These are phyloP conservation scores for Drosophila hamatofila DNA, from an alignment of 2,888 invertebrate species.

Conservation along the genomic window DNA sequence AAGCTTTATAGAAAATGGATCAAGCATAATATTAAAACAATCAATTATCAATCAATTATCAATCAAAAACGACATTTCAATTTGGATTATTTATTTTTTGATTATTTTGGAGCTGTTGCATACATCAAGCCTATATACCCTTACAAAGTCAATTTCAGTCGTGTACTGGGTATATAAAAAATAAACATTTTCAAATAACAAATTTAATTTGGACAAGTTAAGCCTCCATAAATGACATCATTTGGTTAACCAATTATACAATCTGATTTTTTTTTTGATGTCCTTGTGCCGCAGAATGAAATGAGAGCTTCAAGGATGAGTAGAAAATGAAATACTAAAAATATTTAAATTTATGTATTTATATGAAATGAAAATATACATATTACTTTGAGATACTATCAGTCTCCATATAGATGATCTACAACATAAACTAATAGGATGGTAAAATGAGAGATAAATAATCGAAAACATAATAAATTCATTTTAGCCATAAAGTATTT, in stretches of 20 bases:
- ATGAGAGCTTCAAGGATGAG: background rate
- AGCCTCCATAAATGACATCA: constrained; percentile 57
- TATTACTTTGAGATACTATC: background rate
- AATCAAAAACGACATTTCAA: too few relatives aligned
- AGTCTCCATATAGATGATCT: too few relatives aligned
- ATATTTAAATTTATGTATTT: background rate
- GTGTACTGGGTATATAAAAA: constrained; percentile 1
- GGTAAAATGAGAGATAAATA: background rate
- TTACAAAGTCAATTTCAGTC: background rate
- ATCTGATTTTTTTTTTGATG: background rate
- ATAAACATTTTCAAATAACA: constrained; percentile 64
- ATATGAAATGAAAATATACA: background rate
- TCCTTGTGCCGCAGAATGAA: background rate
- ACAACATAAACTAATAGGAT: too few relatives aligned
- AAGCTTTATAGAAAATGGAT: background rate
- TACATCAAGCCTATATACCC: background rate
- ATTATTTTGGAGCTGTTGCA: too few relatives aligned
- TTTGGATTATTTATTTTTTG: too few relatives aligned
- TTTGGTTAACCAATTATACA: constrained; percentile 32
- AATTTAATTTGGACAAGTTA: constrained; percentile 66
- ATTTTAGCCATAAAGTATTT: background rate
- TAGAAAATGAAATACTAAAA: background rate
- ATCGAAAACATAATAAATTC: background rate
- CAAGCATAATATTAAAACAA: too few relatives aligned
- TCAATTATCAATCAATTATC: too few relatives aligned